These are phyloP conservation scores for Trididemnum clinides DNA, from an alignment of 23 tunicate genomes.

Conservation along the genomic window DNA sequence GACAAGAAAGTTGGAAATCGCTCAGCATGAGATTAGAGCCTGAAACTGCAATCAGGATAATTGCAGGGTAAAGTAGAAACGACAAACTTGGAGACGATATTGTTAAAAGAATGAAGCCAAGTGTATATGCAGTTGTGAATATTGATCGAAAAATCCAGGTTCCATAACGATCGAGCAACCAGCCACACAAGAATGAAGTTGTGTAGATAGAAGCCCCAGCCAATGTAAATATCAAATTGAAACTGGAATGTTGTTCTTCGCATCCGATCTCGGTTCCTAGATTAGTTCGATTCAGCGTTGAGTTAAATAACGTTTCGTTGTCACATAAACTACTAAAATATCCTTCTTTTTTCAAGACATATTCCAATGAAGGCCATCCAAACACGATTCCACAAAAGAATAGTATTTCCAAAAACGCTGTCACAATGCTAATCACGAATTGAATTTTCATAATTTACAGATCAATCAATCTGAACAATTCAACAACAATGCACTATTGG, in stretches of 20 bases:
- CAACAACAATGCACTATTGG: too few relatives aligned
- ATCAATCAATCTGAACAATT: too few relatives aligned
- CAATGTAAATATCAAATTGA: slow-evolving; percentile 11
- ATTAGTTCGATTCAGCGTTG: neutral
- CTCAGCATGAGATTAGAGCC: slow-evolving; percentile 10
- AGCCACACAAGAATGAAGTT: neutral
- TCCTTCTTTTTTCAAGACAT: slow-evolving; percentile 58
- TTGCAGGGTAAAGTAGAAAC: slow-evolving; percentile 13
- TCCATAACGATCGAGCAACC: slow-evolving; percentile 22
- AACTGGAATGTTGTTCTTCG: neutral
- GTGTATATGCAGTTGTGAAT: neutral
- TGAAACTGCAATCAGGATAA: neutral
- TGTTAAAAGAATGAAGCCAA: neutral
- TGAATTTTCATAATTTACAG: neutral
- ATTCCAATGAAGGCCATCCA: slow-evolving; percentile 69
- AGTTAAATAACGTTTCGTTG: neutral
- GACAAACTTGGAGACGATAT: neutral
- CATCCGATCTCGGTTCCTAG: neutral
- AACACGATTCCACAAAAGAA: slow-evolving; percentile 43
- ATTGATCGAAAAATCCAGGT: slow-evolving; percentile 28
- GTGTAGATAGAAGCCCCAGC: neutral
- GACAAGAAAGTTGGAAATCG: slow-evolving; percentile 18
- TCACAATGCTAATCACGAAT: neutral
- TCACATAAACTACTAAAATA: slow-evolving; percentile 33
- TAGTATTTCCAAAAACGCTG: slow-evolving; percentile 46